Base-by-base conservation (phyloP, 2,797 vertebrate species). In the Ambastaia sidthimunki region DNA sequence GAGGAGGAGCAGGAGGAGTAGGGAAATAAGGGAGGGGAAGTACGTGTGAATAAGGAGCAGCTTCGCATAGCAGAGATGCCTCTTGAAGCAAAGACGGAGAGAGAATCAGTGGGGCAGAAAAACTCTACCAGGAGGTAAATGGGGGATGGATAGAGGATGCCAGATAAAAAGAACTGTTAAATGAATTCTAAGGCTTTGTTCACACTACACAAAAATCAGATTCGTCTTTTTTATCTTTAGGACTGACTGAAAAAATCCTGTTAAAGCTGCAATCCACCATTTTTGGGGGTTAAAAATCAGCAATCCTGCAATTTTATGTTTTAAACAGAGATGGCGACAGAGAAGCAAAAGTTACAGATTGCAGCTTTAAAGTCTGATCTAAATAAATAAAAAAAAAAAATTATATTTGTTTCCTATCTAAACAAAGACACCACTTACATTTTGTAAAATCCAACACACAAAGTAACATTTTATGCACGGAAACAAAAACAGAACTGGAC, bases 51-150 rank as follows among this genome's bases (percentile, higher is more conserved):
- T 78, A 85, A 73, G 74, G 80, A 67, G 74, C 57, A 4, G 82
- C 82, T 76, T 82, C 74, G 31, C 82, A 83, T 28, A 86, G 77
- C 21, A 78, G 76, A 71, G 71, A 85, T 41, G 82, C 83, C 71
- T 82, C 80, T 31, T 4, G 63, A 44, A 84, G 71, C 25, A 86
- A 65, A 50, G 83, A 84, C 0, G 63, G 66, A 52, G 80, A 82
- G 60, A 71, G 71, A 11, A 80, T 66, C 34, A 82, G 68, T 13
- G 83, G 74, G 52, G 80, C 77, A 72, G 80, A 84, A 47, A 82
- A 73, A 48, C 70, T 67, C 80, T 83, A 78, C 68, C 3, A 66
- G 37, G 63, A 21, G 31, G 19, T 48, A 60, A 80, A 82, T 54
- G 48, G n/a, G 63, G 48, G 55, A 19, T 59, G 70, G 66, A 52